Conservation (phyloP, 2,888 invertebrate species). For the Pasiphila rectangulata region DNA sequence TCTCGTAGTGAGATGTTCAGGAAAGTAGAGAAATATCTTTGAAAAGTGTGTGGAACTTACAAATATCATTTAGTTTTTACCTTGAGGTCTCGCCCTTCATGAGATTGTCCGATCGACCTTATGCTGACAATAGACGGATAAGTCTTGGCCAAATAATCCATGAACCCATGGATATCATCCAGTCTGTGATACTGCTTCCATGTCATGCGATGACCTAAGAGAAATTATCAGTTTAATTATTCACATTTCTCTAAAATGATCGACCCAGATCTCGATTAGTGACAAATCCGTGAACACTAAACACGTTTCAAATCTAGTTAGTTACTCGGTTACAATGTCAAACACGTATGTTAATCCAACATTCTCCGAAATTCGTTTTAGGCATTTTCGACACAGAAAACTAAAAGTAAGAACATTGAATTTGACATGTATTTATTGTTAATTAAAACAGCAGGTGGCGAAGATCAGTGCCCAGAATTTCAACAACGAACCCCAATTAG, state of each 20-base stretch:
- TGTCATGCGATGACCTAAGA: conserved; percentile 82
- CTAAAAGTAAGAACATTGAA: conserved; percentile 28
- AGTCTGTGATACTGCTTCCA: conserved; percentile 91
- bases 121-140: conserved; percentile 88
- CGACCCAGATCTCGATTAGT: conserved; percentile 23
- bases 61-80: no score
- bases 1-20: no score
- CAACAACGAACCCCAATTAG: conserved; percentile 83
- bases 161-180: conserved; percentile 87
- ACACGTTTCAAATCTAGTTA: conserved; percentile 29
- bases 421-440: no score
- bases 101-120: conserved; percentile 87
- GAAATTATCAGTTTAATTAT: conserved; percentile 13
- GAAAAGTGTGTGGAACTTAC: no score
- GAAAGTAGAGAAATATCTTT: no score
- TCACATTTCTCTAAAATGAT: conserved; percentile 8
- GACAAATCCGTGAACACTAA: conserved; percentile 19
- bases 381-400: conserved; percentile 25
- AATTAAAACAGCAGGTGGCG: no score
- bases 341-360: conserved; percentile 32
- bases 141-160: conserved; percentile 88
- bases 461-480: conserved; percentile 56
- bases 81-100: conserved; percentile 87
- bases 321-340: conserved; percentile 38
- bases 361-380: conserved; percentile 28